Evolutionary conservation across 1,140 invertebrate genomes (phyloP).

Genomic region (Euglossa dilemma): DNA sequence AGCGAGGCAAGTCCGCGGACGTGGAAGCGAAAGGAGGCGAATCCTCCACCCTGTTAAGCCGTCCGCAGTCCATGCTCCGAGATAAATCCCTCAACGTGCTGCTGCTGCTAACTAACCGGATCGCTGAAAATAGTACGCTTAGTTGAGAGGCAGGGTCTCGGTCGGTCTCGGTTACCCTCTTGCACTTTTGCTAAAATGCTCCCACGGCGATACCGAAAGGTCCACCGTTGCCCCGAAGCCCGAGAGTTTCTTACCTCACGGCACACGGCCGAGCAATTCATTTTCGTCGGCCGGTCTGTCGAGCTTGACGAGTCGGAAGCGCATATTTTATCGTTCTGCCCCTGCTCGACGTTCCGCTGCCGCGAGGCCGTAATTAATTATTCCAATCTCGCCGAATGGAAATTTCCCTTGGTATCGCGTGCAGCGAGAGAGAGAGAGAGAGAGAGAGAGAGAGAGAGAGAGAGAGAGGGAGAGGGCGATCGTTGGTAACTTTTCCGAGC

Average conservation of each 20-base stretch:
- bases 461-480: too few species aligned
- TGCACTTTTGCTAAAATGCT: conserved; percentile 30
- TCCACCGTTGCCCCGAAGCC: background rate
- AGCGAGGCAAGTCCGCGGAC: background rate
- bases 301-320: conserved; percentile 44
- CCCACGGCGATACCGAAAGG: conserved; percentile 16
- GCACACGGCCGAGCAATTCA: conserved; percentile 28
- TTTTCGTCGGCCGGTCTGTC: conserved; percentile 45
- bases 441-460: background rate
- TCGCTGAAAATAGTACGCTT: conserved; percentile 70
- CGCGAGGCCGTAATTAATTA: conserved; percentile 54
- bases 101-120: conserved; percentile 71
- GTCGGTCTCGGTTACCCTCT: background rate
- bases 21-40: conserved; percentile 24
- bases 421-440: background rate
- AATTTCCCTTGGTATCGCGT: background rate
- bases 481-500: background rate
- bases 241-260: conserved; percentile 34
- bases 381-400: conserved; percentile 23
- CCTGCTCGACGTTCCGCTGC: background rate
- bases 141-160: conserved; percentile 42
- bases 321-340: conserved; percentile 11
- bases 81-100: conserved; percentile 75
- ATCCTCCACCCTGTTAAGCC: conserved; percentile 65
- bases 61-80: conserved; percentile 63